Evolutionary conservation across 2,888 invertebrate genomes (phyloP).

Genomic region (Ophioninae sp.): DNA sequence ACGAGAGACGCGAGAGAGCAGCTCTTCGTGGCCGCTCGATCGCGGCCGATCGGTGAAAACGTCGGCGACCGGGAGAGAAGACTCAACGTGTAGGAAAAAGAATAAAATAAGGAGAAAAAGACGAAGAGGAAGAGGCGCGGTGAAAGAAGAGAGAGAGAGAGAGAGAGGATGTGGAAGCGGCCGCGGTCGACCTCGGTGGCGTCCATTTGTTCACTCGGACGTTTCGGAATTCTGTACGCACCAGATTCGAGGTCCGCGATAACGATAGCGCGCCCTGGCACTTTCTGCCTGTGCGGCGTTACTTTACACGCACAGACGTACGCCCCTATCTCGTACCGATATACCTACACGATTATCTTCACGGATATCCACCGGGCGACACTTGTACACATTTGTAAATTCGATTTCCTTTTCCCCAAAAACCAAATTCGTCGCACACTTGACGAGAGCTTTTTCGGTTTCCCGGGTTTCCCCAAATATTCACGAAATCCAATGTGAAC

Average conservation of each 20-base stretch:
- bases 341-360: neutral
- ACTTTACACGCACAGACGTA: conserved; percentile 22
- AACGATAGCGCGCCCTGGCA: conserved; percentile 62
- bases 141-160: conserved; percentile 54
- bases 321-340: neutral
- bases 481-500: too few species aligned
- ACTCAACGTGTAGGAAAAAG: conserved; percentile 49
- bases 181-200: conserved; percentile 68
- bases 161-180: conserved; percentile 65
- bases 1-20: conserved; percentile 41
- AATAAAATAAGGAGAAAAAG: conserved; percentile 57
- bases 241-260: conserved; percentile 72
- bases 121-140: conserved; percentile 55
- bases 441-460: too few species aligned
- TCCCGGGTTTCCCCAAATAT: too few species aligned
- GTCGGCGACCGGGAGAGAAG: conserved; percentile 49
- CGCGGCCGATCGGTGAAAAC: conserved; percentile 63
- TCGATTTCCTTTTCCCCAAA: neutral
- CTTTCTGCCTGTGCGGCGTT: conserved; percentile 33
- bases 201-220: conserved; percentile 70
- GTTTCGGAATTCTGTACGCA: conserved; percentile 72
- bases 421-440: neutral
- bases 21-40: conserved; percentile 62
- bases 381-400: neutral
- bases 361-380: neutral